Evolutionary conservation across 53 echinoderm and acorn worm genomes (phyloP).

Genomic region (Hippasteria phrygiana): DNA sequence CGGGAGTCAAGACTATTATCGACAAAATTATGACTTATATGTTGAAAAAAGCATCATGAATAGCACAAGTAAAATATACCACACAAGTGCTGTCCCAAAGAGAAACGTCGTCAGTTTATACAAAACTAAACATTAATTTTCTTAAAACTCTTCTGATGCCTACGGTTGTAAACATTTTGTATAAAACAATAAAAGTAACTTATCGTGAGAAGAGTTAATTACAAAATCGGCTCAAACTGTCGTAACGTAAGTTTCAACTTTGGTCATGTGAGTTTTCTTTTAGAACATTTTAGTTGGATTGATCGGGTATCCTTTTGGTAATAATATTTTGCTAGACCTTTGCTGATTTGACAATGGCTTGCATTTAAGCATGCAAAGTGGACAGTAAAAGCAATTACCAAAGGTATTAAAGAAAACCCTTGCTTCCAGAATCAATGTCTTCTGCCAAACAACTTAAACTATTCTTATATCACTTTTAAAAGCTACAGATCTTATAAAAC

Average conservation of each 20-base stretch:
- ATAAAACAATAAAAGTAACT: background rate
- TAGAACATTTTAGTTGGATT: background rate
- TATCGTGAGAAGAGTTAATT: background rate
- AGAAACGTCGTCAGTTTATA: background rate
- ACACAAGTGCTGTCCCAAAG: background rate
- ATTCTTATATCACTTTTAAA: background rate
- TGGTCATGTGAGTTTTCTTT: background rate
- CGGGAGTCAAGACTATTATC: background rate
- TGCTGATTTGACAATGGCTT: background rate
- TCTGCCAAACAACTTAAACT: background rate
- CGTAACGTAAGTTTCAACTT: background rate
- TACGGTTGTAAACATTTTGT: background rate
- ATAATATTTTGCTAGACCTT: background rate
- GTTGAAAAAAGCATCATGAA: background rate
- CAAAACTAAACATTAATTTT: background rate
- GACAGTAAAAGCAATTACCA: background rate
- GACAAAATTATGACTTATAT: background rate
- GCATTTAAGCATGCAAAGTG: background rate
- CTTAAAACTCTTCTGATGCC: constrained; percentile 1
- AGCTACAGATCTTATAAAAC: background rate
- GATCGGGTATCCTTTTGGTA: constrained; percentile 9
- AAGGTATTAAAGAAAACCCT: background rate
- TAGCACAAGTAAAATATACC: background rate
- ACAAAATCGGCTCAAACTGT: constrained; percentile 8
- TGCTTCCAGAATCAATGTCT: background rate